A percentile compares a stretch with the other conserved stretches of the same genome.
Conservation (phyloP, 2,888 invertebrate genomes). For the Drosophila anceps region DNA sequence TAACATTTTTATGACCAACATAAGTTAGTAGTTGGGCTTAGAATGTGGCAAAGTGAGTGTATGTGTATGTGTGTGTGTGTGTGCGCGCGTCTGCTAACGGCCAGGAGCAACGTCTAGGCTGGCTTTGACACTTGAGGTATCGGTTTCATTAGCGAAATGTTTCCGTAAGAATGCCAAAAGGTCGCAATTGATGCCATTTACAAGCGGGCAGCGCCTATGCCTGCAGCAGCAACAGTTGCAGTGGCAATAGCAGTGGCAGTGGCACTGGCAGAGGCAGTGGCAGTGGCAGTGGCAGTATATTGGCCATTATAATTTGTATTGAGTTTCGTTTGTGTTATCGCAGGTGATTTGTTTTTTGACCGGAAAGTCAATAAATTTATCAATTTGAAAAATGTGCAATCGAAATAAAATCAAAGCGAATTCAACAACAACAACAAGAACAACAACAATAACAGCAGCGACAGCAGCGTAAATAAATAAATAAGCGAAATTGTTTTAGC, state of each 20-base stretch:
- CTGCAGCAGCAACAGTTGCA: slow-evolving; percentile 26
- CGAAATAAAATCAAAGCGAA: slow-evolving; percentile 75
- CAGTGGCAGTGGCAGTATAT: slow-evolving; percentile 24
- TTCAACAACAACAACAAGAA: slow-evolving; percentile 4
- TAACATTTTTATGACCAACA: slow-evolving; percentile 75
- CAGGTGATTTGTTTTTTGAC: slow-evolving; percentile 64
- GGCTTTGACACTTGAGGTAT: slow-evolving; percentile 74
- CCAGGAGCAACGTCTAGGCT: slow-evolving; percentile 46
- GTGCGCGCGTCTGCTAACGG: slow-evolving; percentile 39
- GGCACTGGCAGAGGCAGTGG: slow-evolving; percentile 24
- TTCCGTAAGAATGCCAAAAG: slow-evolving; percentile 78
- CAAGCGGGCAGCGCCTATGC: slow-evolving; percentile 42
- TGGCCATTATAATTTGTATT: slow-evolving; percentile 73
- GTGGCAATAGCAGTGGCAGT: slow-evolving; percentile 6
- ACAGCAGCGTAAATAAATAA: slow-evolving; percentile 10
- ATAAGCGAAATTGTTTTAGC: slow-evolving; percentile 56
- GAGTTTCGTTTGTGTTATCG: slow-evolving; percentile 66
- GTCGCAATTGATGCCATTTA: slow-evolving; percentile 81
- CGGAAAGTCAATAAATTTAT: slow-evolving; percentile 73
- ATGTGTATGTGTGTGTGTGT: slow-evolving; percentile 39
- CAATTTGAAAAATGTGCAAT: slow-evolving; percentile 75
- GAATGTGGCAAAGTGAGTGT: slow-evolving; percentile 60
- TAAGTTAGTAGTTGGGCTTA: slow-evolving; percentile 54
- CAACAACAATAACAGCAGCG: slow-evolving; percentile 3
- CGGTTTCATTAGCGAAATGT: slow-evolving; percentile 81